phyloP scores from a whole-genome alignment of 2,797 vertebrate species.

The Rhinoraja longicauda region DNA sequence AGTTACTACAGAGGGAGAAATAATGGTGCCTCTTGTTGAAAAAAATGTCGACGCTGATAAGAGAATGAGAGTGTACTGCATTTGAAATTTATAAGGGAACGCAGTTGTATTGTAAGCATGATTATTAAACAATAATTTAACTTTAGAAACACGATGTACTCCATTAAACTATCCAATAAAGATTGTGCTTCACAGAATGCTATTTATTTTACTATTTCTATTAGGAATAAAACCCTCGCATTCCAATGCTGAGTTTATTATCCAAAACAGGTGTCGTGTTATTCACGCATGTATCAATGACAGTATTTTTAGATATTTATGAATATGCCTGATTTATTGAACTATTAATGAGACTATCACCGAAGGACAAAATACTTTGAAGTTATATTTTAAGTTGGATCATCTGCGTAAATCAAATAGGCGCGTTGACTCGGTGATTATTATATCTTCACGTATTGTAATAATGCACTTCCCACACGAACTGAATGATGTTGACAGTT shows the following conservation, averaged over 20 bases:
- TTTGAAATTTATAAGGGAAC: not conserved
- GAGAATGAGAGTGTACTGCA: not conserved
- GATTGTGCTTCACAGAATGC: constrained; percentile 23
- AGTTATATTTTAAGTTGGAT: not conserved
- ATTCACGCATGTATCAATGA: not conserved
- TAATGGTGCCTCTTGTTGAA: too few relatives aligned
- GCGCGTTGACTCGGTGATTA: not conserved
- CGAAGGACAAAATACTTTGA: not conserved
- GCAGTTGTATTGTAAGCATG: not conserved
- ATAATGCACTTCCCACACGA: not conserved
- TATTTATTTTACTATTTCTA: not conserved
- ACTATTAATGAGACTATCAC: not conserved
- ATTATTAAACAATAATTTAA: not conserved
- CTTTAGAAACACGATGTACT: not conserved
- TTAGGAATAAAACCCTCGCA: not conserved
- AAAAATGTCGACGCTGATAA: not conserved
- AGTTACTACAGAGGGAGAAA: not conserved
- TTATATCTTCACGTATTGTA: not conserved
- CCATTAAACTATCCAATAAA: constrained; percentile 1
- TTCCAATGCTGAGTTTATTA: not conserved
- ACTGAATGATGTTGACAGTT: not conserved
- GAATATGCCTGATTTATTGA: not conserved
- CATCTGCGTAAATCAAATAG: not conserved
- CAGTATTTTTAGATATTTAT: not conserved
- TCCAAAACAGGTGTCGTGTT: not conserved